A percentile compares a stretch with the other conserved stretches of the same genome.
Evolutionary conservation across 2,113 vertebrate genomes (phyloP).

Genomic region (Chauna torquata): DNA sequence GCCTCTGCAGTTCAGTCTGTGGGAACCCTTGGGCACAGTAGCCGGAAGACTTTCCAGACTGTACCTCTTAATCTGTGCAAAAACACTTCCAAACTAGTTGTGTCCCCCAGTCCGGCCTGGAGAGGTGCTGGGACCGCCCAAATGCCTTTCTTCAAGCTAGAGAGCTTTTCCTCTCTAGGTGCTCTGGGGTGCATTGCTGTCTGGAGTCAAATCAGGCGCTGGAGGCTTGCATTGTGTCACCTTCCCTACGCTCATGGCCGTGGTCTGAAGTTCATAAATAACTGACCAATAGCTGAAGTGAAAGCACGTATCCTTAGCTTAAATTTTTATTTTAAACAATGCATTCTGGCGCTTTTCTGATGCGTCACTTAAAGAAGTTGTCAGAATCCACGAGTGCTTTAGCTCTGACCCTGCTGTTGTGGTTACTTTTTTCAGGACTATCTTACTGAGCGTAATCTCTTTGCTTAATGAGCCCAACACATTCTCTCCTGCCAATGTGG

Average conservation of each 20-base stretch:
- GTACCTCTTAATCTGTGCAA: not conserved
- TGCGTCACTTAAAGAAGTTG: not conserved
- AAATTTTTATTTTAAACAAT: not conserved
- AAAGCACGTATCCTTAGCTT: not conserved
- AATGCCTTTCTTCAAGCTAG: too few relatives aligned
- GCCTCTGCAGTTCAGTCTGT: not conserved
- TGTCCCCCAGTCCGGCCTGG: not conserved
- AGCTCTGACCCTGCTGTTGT: slow-evolving; percentile 6
- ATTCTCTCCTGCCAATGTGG: slow-evolving; percentile 96
- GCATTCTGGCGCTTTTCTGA: not conserved
- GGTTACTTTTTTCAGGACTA: slow-evolving; percentile 81
- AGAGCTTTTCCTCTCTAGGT: not conserved
- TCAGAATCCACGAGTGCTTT: accelerated
- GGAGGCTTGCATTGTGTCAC: not conserved
- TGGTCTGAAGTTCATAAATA: not conserved
- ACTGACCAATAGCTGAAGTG: too few relatives aligned
- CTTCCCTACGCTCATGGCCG: accelerated
- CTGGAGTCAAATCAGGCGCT: not conserved
- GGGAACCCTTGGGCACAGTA: not conserved
- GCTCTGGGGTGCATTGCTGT: not conserved
- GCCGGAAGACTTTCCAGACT: not conserved
- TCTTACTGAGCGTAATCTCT: slow-evolving; percentile 96
- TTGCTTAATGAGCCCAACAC: slow-evolving; percentile 99
- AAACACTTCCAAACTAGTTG: not conserved
- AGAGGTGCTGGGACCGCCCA: not conserved